A percentile compares a stretch with the other conserved stretches of the same genome.
These are phyloP conservation scores for Calidris pugnax DNA, from an alignment of 2,113 vertebrate genomes.

Conservation along the genomic window DNA sequence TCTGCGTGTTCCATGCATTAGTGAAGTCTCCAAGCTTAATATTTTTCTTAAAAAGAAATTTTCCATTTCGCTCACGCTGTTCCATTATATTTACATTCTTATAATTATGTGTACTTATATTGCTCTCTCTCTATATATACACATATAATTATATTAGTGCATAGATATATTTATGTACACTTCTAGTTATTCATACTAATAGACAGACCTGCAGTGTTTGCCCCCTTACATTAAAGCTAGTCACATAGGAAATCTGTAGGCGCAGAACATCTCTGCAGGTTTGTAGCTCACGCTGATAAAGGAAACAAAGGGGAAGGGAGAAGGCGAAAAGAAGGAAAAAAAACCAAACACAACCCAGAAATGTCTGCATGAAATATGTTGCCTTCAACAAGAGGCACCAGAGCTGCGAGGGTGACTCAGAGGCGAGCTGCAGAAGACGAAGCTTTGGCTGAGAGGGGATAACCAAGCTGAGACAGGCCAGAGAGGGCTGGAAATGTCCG, in stretches of 20 bases:
- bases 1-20: background rate
- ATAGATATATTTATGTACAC: background rate
- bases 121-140: background rate
- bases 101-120: background rate
- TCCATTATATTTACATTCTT: background rate
- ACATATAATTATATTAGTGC: background rate
- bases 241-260: background rate
- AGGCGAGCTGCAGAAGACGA: background rate
- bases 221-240: background rate
- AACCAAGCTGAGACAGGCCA: background rate
- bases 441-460: background rate
- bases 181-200: background rate
- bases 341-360: background rate
- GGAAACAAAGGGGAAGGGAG: background rate
- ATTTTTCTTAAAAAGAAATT: background rate
- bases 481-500: background rate
- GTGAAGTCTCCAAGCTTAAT: background rate
- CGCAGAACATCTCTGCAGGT: background rate
- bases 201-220: background rate
- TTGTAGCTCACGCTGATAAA: background rate
- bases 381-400: background rate
- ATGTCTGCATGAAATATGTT: background rate
- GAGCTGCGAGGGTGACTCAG: background rate
- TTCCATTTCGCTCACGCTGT: background rate
- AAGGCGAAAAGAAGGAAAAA: background rate